phyloP scores from a whole-genome alignment of 2,113 vertebrate species.

The Oreochromis spilurus region DNA sequence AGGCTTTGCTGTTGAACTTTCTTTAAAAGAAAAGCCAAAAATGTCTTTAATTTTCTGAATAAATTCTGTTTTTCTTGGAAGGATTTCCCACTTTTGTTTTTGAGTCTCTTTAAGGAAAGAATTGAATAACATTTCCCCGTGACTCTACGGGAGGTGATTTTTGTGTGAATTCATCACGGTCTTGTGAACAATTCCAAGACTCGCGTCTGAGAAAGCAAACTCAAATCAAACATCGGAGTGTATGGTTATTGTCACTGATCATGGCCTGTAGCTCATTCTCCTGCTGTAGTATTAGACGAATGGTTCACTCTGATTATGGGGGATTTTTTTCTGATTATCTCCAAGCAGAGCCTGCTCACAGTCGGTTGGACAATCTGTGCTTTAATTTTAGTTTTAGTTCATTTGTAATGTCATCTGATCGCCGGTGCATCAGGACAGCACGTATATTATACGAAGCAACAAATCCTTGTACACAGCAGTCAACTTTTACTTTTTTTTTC shows the following conservation, averaged over 20 bases:
- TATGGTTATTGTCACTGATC: not conserved
- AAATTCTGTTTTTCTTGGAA: not conserved
- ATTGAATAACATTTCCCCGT: not conserved
- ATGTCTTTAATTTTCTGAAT: not conserved
- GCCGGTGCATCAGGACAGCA: not conserved
- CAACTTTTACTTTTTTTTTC: not conserved
- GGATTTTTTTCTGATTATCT: accelerated
- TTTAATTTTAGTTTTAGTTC: not conserved
- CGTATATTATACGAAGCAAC: not conserved
- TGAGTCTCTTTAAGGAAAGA: not conserved
- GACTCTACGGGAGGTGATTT: not conserved
- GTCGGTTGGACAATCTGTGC: conserved; percentile 27
- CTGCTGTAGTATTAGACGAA: not conserved
- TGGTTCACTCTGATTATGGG: not conserved
- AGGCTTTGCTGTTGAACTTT: conserved; percentile 43
- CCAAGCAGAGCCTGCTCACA: not conserved
- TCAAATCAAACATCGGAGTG: not conserved
- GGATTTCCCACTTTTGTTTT: not conserved
- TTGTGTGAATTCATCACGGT: not conserved
- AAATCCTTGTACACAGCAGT: not conserved
- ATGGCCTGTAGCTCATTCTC: not conserved
- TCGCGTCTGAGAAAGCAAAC: not conserved
- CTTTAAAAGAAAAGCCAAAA: conserved; percentile 16
- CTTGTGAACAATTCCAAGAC: not conserved
- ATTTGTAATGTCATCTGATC: not conserved